Evolutionary conservation across 2,113 vertebrate genomes (phyloP), one percentile per base, ranked within the genome.

Genomic region (Mobula hypostoma): DNA sequence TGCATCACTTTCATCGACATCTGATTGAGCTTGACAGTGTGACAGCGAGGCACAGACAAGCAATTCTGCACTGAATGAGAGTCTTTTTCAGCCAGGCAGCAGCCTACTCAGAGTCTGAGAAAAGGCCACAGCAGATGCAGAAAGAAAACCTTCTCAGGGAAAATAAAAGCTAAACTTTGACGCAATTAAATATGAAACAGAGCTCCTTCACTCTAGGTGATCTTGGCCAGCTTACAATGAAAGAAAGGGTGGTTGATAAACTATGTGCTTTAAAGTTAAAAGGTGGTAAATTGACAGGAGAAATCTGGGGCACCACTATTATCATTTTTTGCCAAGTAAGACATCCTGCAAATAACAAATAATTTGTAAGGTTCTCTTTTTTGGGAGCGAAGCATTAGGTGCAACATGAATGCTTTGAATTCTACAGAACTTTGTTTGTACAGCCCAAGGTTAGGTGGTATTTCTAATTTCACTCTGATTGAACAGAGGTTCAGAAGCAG

Each of bases 21-120:
- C 98, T 99, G 98, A 99, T 99, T 98, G 97, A 98, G 98, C 98
- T 98, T 99, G 99, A 99, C 99, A 99, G 98, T 97, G 97, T 98
- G 96, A 99, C 98, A 98, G 97, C 96, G 96, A 98, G 97, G 97
- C 98, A 97, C 98, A 98, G 96, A 96, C 97, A 98, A 97, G 98
- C 97, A 97, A 98, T 98, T 97, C 97, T 97, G 96, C 97, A 96
- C 97, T 98, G 97, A 99, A 99, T 98, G 98, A 98, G 97, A 97
- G 98, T 97, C 98, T 98, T 99, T 98, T 98, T 97, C 97, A 98
- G 97, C 96, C 97, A 95, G 96, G 95, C 96, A 97, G 96, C 96
- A 96, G 96, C 96, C 97, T 97, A 95, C 97, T 95, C 96, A 97
- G 95, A 96, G 91, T 96, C 97, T 96, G 96, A 97, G 97, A 97